Base-by-base conservation (phyloP, 2,888 invertebrate species). In the Drosophila acutilabella region DNA sequence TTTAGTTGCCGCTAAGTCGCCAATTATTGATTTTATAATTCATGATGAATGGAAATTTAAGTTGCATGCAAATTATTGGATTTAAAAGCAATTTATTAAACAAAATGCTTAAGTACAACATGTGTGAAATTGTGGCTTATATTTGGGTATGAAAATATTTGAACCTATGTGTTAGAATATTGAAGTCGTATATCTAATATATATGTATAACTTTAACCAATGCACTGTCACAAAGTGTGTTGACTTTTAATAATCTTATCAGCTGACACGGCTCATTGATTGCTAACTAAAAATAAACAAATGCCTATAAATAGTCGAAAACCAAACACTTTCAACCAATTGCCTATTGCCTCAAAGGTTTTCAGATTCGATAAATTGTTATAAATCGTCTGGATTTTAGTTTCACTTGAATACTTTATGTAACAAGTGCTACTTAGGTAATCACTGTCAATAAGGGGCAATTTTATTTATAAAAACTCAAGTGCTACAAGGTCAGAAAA, bases 211-310 rank as follows among this genome's bases (percentile, higher is more conserved):
- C 26, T 33, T 58, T 60, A 44, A 10, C 41, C 64, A 54, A 56
- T 75, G 53, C 54, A 68, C 42, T 64, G 33, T 38, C 41, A 5
- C 52, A 41, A 41, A 60, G 36, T 51, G 68, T 69, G 59, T 66
- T 45, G 45, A 50, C 71, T 65, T 59, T 74, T 66, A 64, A 70
- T 72, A 76, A 83, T 83, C 88, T 83, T 81, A 83, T 83, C 82
- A 65, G 64, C 16, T n/a, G 26, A 45, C 53, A 42, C 40, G 50
- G 56, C 65, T 41, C 66, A 64, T 74, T 73, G 80, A 84, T 83
- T 87, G 74, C 65, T 58, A 57, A 76, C 88, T 83, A 84, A 67
- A 87, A 76, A 83, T 83, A 83, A 73, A 84, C 70, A 87, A 71
- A 66, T 16, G 38, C 23, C 76, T 84, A 87, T 69, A 85, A 83